Evolutionary conservation across 64 coral and sea anemone species (phyloP), one percentile per base, ranked within the genome.

Genomic region (Astreopora myriophthalma): DNA sequence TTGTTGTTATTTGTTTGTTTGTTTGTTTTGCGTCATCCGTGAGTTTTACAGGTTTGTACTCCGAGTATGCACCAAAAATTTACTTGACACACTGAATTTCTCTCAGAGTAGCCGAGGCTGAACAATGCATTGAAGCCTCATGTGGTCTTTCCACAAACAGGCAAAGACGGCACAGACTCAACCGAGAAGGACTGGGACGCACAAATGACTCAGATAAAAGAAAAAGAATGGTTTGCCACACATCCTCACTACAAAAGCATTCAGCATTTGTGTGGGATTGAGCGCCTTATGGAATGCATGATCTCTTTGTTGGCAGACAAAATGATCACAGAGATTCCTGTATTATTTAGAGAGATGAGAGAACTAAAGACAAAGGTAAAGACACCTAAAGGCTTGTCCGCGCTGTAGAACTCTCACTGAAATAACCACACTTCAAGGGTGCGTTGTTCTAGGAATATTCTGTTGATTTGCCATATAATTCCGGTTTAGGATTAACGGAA

Each of bases 81-180:
- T n/a, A n/a, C n/a, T n/a, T n/a, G n/a, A n/a, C n/a, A n/a, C n/a
- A n/a, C n/a, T n/a, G n/a, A n/a, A n/a, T n/a, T n/a, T n/a, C n/a
- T n/a, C n/a, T n/a, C n/a, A n/a, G n/a, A n/a, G n/a, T n/a, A n/a
- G n/a, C n/a, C n/a, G n/a, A n/a, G n/a, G n/a, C n/a, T n/a, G n/a
- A n/a, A n/a, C n/a, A n/a, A n/a, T 48, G 1, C 1, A 8, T 9
- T 62, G 1, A 31, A 14, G 6, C 1, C 10, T 34, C 13, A 16
- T 2, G 17, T 39, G 14, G 35, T 33, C 10, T 44, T 17, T 86
- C 7, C 2, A 6, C 73, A 73, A 27, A 73, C 61, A 96, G 94
- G 94, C 11, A 96, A 96, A 62, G 94, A 96, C 68, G 94, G 94
- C 9, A 89, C 94, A 2, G 94, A 96, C 35, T 84, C 85, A 8